A percentile compares a stretch with the other conserved stretches of the same genome.
These are phyloP conservation scores for Hymenochirus boettgeri DNA, from an alignment of 2,113 vertebrate genomes.

Conservation along the genomic window DNA sequence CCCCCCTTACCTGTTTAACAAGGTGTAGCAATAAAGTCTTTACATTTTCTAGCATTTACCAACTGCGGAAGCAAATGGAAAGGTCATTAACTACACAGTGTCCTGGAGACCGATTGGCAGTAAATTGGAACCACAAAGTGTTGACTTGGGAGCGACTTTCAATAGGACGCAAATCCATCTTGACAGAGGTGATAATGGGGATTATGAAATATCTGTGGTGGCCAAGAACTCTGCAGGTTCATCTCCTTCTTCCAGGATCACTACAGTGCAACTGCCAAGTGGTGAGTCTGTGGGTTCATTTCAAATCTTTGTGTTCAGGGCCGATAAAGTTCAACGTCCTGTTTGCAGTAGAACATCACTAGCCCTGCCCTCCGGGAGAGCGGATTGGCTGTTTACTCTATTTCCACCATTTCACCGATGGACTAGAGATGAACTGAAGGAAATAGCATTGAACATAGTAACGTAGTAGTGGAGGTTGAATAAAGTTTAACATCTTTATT, in stretches of 20 bases:
- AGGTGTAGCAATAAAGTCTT: too few relatives aligned
- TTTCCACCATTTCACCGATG: too few relatives aligned
- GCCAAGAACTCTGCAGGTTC: conserved; percentile 61
- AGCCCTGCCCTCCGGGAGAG: too few relatives aligned
- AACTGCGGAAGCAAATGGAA: conserved; percentile 60
- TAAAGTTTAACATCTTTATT: too few relatives aligned
- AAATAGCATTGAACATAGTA: too few relatives aligned
- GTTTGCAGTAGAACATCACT: too few relatives aligned
- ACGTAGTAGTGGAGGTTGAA: too few relatives aligned
- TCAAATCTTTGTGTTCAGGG: too few relatives aligned
- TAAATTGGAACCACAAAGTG: conserved; percentile 40
- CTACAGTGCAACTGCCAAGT: conserved; percentile 55
- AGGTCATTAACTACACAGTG: conserved; percentile 61
- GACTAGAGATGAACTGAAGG: too few relatives aligned
- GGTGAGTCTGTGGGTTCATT: conserved; percentile 61
- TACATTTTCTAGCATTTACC: conserved; percentile 41
- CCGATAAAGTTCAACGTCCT: too few relatives aligned
- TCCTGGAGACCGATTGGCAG: conserved; percentile 50
- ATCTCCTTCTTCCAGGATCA: conserved; percentile 63
- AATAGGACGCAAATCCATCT: conserved; percentile 59
- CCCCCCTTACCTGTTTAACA: too few relatives aligned
- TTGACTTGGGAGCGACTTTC: conserved; percentile 38
- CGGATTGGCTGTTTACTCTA: too few relatives aligned
- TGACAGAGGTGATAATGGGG: conserved; percentile 49
- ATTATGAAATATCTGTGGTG: conserved; percentile 59